Base-by-base conservation (phyloP, 2,797 vertebrate species). In the Prionace glauca region DNA sequence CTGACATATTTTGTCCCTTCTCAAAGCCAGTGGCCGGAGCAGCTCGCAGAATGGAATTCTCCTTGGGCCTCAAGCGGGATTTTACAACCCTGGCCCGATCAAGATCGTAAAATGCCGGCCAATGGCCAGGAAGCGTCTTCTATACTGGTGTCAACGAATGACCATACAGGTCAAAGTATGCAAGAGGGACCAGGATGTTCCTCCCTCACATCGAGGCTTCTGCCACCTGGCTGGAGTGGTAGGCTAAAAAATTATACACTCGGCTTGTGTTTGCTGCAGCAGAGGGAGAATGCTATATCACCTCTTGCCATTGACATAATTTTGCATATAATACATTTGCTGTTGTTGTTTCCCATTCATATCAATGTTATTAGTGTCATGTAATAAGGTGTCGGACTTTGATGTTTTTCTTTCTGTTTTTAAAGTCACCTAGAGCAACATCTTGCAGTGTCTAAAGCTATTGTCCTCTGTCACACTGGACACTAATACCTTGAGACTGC, bases 401-500 rank as follows among this genome's bases (percentile, higher is more conserved):
- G 67, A 16, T 72, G 22, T 72, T 72, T 22, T 24, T 22, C 22
- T 72, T 72, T 24, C 3, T 22, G 26, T 72, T 72, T 26, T 5
- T 72, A 72, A 71, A 10, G 29, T 95, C 50, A 56, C 4, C 50
- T 56, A 56, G 50, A 32, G 0, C 95, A 71, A 72, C 11, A 41
- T 95, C 95, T 96, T 91, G 71, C 95, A 95, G 1, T 1, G 81
- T 81, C 36, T 41, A 41, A 69, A 41, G 1, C n/a, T 69, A 62
- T 9, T 36, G 14, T 81, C 81, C 11, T 81, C 60, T 26, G 50
- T 71, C 36, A 20, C 24, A 41, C 41, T 77, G 29, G 41, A 32
- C 14, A 50, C 7, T 14, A 96, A 96, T 97, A 99, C 99, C 99
- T 98, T 96, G 98, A 98, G 20, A 99, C 98, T 0, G 97, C 97